A percentile compares a stretch with the other conserved stretches of the same genome.
Conservation (phyloP, 2,888 invertebrate genomes). For the Cryptocephalus primarius region DNA sequence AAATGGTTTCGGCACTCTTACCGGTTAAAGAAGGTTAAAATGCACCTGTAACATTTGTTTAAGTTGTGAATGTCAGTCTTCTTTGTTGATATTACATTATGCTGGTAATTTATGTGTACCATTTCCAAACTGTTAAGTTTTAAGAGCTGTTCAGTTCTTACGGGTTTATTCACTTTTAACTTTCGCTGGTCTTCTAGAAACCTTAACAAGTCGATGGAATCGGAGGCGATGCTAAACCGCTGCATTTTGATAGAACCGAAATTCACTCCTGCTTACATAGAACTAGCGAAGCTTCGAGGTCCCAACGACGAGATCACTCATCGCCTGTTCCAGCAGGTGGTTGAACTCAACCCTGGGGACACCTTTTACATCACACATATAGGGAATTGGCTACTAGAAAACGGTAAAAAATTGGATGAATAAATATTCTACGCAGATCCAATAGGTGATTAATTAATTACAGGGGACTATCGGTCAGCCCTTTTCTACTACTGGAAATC, state of each 20-base stretch:
- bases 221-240: slow-evolving; percentile 55
- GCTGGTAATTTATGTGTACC: no score
- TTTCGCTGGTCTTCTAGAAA: no score
- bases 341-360: slow-evolving; percentile 48
- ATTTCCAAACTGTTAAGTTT: no score
- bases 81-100: no score
- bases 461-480: slow-evolving; percentile 44
- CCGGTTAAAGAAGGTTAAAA: no score
- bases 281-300: slow-evolving; percentile 48
- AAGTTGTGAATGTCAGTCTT: no score
- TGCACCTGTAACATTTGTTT: no score
- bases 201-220: slow-evolving; percentile 37
- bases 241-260: slow-evolving; percentile 56
- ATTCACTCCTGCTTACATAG: slow-evolving; percentile 59
- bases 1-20: no score
- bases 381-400: slow-evolving; percentile 58
- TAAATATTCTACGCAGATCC: no score
- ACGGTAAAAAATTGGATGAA: slow-evolving; percentile 36
- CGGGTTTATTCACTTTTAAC: no score
- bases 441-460: no score
- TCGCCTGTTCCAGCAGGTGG: slow-evolving; percentile 47
- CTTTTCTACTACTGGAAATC: slow-evolving; percentile 46
- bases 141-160: no score
- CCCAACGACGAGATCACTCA: slow-evolving; percentile 46
- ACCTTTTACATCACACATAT: slow-evolving; percentile 59